Evolutionary conservation across 1,140 invertebrate species (phyloP).

Genomic region (Ephestia elutella): DNA sequence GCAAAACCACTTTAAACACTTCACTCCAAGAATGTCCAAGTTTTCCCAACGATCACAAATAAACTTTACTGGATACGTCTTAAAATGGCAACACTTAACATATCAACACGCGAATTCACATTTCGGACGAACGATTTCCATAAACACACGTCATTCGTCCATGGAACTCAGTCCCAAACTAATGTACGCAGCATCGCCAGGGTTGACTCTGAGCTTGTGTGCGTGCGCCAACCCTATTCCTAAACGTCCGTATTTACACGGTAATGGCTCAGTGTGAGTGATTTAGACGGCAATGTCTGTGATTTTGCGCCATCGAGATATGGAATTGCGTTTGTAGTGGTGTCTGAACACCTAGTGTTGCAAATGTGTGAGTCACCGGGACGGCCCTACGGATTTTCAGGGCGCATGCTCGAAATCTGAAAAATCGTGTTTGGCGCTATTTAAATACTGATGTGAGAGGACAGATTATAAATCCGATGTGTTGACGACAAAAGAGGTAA

Average conservation of each 20-base stretch:
- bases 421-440: slow-evolving; percentile 49
- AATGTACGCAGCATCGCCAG: slow-evolving; percentile 43
- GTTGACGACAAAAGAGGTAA: slow-evolving; percentile 25
- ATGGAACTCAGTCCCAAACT: slow-evolving; percentile 35
- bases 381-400: slow-evolving; percentile 17
- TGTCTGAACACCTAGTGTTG: slow-evolving; percentile 35
- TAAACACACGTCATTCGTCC: slow-evolving; percentile 25
- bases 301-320: slow-evolving; percentile 40
- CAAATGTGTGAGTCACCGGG: slow-evolving; percentile 31
- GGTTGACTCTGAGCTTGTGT: slow-evolving; percentile 37
- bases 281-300: slow-evolving; percentile 41
- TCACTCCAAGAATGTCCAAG: slow-evolving; percentile 11
- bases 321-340: slow-evolving; percentile 37
- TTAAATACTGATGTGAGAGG: slow-evolving; percentile 44
- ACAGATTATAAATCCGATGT: slow-evolving; percentile 33
- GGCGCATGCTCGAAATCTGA: slow-evolving; percentile 43
- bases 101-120: slow-evolving; percentile 20
- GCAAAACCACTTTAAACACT: slow-evolving; percentile 5
- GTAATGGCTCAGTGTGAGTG: slow-evolving; percentile 33
- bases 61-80: slow-evolving; percentile 2
- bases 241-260: slow-evolving; percentile 25
- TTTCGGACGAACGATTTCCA: slow-evolving; percentile 12
- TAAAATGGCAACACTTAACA: neutral
- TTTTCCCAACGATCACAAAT: slow-evolving; percentile 6
- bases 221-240: slow-evolving; percentile 26